A percentile compares a stretch with the other conserved stretches of the same genome.
These are phyloP conservation scores for Deladenus siricidicola DNA, from an alignment of 2,888 invertebrate genomes.

Conservation along the genomic window DNA sequence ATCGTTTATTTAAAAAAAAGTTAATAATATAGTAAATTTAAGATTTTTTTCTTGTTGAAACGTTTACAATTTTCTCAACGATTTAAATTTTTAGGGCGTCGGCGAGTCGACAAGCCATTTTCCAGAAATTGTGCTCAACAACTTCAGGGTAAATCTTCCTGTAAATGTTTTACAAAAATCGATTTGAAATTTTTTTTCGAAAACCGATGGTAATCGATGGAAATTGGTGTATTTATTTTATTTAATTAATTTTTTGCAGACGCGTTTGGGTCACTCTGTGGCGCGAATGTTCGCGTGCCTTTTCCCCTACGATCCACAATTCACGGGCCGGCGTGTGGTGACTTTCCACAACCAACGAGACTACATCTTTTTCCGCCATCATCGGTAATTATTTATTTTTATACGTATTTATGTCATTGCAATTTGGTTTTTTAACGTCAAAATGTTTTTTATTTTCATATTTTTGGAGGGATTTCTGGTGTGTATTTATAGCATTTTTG, in stretches of 20 bases:
- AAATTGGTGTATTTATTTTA: too few species aligned
- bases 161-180: not conserved
- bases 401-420: not conserved
- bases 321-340: slow-evolving; percentile 80
- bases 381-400: slow-evolving; percentile 65
- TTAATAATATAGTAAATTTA: not conserved
- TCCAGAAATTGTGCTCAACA: slow-evolving; percentile 5
- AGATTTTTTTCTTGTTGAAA: not conserved
- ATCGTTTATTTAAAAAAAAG: too few species aligned
- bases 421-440: too few species aligned
- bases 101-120: slow-evolving; percentile 69
- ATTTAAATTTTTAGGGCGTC: slow-evolving; percentile 17
- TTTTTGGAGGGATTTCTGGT: too few species aligned
- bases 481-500: too few species aligned
- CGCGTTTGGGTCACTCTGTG: slow-evolving; percentile 79
- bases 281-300: slow-evolving; percentile 71
- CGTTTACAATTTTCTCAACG: not conserved
- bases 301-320: slow-evolving; percentile 91
- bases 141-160: not conserved
- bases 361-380: slow-evolving; percentile 95
- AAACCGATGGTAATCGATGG: too few species aligned
- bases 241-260: slow-evolving; percentile 89
- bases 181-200: not conserved
- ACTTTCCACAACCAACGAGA: slow-evolving; percentile 99
- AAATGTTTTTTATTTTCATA: too few species aligned